Evolutionary conservation across 1,140 invertebrate genomes (phyloP), one percentile per base, ranked within the genome.

Genomic region (Aradophagus sp.): DNA sequence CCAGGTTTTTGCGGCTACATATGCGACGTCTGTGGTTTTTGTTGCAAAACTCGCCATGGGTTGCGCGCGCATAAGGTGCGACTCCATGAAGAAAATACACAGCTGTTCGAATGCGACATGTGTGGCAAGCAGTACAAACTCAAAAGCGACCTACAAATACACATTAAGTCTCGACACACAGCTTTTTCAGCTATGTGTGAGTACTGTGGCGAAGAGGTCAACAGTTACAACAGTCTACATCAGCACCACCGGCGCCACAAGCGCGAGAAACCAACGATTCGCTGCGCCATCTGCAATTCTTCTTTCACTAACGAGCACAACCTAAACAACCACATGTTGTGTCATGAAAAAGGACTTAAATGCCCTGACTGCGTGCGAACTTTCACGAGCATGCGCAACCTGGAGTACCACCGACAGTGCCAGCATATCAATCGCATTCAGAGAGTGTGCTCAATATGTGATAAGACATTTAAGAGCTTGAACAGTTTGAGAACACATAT

Each of bases 91-190:
- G 16, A 52, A 0, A 27, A 41, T 10, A 47, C 71, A 5, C 34
- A 58, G 1, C 41, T 44, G 5, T 83, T 76, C 42, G 86, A 87
- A 27, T 92, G 91, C 76, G 87, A 89, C 38, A 83, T 88, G 1
- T 92, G 91, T 68, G 86, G 87, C 0, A 83, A 89, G 39, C 84
- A 85, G 5, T 91, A 90, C 74, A 83, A 85, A n/a, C 77, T 84
- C 5, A 78, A 82, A 5, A 77, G 76, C 0, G 73, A 86, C 14
- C 81, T 86, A 1, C 72, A 81, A 39, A 83, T 84, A 72, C 86
- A 88, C 38, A 80, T 87, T 17, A 80, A 83, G 35, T n/a, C 50
- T 0, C 41, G 77, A 2, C 86, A 86, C 55, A 84, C 82, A 5
- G 75, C 73, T 1, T 80, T 79, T 1, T 80, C 83, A 2, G 84